phyloP scores from a whole-genome alignment of 1,140 invertebrate genomes.

The Heterodera schachtii region DNA sequence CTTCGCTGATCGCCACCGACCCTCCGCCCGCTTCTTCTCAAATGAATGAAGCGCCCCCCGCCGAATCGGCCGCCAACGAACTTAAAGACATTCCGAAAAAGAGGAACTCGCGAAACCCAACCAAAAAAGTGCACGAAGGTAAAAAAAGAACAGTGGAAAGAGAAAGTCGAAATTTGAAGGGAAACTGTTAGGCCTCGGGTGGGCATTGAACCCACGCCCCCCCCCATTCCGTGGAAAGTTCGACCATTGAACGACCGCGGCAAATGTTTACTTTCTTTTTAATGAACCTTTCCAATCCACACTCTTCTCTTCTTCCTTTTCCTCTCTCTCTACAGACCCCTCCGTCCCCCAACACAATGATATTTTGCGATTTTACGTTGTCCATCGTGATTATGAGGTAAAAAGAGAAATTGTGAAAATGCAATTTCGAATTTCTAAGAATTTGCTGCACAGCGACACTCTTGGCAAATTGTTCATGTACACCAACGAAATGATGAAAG shows the following conservation, averaged over 20 bases:
- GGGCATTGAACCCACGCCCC: too few species aligned
- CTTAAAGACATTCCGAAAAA: slow-evolving; percentile 27
- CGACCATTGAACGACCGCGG: too few species aligned
- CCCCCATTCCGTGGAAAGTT: too few species aligned
- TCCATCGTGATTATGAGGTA: slow-evolving; percentile 58
- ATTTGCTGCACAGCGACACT: slow-evolving; percentile 60
- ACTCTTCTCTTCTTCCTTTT: too few species aligned
- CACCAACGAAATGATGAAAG: slow-evolving; percentile 62
- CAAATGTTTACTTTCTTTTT: too few species aligned
- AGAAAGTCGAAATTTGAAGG: too few species aligned
- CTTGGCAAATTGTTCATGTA: slow-evolving; percentile 58
- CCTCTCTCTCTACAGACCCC: slow-evolving; percentile 21
- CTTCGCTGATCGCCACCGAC: slow-evolving; percentile 27
- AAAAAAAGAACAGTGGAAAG: neutral
- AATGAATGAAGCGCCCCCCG: slow-evolving; percentile 11
- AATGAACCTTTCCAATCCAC: too few species aligned
- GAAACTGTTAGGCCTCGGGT: too few species aligned
- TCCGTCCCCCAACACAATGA: slow-evolving; percentile 55
- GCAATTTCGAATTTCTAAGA: slow-evolving; percentile 15
- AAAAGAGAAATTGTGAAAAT: neutral
- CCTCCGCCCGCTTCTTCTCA: slow-evolving; percentile 16
- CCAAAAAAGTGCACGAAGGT: slow-evolving; percentile 19
- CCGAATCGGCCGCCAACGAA: slow-evolving; percentile 24
- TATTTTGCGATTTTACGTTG: slow-evolving; percentile 65
- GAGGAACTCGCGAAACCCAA: slow-evolving; percentile 3